A percentile compares a stretch with the other conserved stretches of the same genome.
phyloP scores from a whole-genome alignment of 2,888 invertebrate species.

The Hedychridium roseum region DNA sequence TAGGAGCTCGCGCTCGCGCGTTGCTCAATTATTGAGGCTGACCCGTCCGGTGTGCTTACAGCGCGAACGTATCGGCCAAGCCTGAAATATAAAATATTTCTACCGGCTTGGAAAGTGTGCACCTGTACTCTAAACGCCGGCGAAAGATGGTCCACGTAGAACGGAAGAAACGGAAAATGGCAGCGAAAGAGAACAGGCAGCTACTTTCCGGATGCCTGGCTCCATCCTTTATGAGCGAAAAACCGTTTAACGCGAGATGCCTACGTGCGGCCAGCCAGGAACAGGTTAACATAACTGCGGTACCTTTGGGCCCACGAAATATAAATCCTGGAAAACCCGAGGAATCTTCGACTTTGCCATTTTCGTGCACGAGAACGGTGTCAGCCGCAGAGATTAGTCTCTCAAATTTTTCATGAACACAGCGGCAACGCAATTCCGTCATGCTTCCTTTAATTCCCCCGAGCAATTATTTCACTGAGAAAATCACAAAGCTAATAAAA shows the following conservation, averaged over 20 bases:
- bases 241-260: constrained; percentile 29
- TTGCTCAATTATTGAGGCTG: constrained; percentile 23
- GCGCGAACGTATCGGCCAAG: constrained; percentile 18
- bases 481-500: not conserved
- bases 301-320: too few relatives aligned
- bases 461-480: not conserved
- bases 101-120: constrained; percentile 25
- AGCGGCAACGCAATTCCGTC: not conserved
- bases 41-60: constrained; percentile 14
- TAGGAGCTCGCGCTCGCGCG: too few relatives aligned
- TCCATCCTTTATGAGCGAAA: constrained; percentile 22
- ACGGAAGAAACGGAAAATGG: constrained; percentile 4
- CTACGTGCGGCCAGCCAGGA: constrained; percentile 14
- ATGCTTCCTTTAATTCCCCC: not conserved
- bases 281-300: constrained; percentile 11
- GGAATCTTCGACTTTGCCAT: too few relatives aligned
- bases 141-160: constrained; percentile 3
- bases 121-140: constrained; percentile 29
- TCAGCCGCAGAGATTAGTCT: constrained; percentile 5
- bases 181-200: constrained; percentile 3
- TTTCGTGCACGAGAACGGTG: too few relatives aligned
- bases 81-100: constrained; percentile 24
- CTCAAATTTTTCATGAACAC: not conserved
- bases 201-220: constrained; percentile 20
- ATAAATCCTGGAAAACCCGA: too few relatives aligned